Percentiles rank a stretch among this genome's conserved stretches.
phyloP scores from a whole-genome alignment of 2,797 vertebrate genomes.

The Sternarchorhynchus goeldii region DNA sequence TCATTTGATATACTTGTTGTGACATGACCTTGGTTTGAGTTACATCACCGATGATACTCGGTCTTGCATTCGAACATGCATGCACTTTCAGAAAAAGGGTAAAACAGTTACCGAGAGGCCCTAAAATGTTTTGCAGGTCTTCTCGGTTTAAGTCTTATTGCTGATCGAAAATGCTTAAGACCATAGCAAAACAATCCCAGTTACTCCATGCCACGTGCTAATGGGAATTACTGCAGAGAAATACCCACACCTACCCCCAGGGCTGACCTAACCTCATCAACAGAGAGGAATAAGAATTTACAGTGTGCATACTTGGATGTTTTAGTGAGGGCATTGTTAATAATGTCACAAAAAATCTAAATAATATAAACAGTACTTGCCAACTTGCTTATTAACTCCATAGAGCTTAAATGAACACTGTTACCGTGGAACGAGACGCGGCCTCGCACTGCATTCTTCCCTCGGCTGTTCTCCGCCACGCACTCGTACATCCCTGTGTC shows the following conservation, averaged over 20 bases:
- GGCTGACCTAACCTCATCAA: not conserved
- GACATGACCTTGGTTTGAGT: conserved; percentile 42
- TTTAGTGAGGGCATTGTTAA: not conserved
- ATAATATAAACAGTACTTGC: not conserved
- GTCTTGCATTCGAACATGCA: not conserved
- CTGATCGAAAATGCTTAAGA: not conserved
- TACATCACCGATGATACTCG: conserved; percentile 41
- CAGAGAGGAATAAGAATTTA: not conserved
- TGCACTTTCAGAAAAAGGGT: too few relatives aligned
- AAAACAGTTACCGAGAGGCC: too few relatives aligned
- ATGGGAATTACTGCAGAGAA: not conserved
- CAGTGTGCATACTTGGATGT: not conserved
- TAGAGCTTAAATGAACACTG: conserved; percentile 53
- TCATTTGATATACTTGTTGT: conserved; percentile 38
- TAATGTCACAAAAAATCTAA: not conserved
- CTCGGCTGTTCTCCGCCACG: conserved; percentile 89
- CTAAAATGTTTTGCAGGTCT: too few relatives aligned
- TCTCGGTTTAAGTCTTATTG: too few relatives aligned
- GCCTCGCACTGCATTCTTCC: conserved; percentile 87
- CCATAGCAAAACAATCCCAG: not conserved
- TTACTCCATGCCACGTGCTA: not conserved
- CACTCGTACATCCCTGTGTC: conserved; percentile 93
- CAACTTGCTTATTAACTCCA: too few relatives aligned
- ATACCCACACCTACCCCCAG: too few relatives aligned
- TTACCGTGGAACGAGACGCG: conserved; percentile 92